Evolutionary conservation across 2,797 vertebrate species (phyloP), one percentile per base, ranked within the genome.

Genomic region (Onychomys torridus): DNA sequence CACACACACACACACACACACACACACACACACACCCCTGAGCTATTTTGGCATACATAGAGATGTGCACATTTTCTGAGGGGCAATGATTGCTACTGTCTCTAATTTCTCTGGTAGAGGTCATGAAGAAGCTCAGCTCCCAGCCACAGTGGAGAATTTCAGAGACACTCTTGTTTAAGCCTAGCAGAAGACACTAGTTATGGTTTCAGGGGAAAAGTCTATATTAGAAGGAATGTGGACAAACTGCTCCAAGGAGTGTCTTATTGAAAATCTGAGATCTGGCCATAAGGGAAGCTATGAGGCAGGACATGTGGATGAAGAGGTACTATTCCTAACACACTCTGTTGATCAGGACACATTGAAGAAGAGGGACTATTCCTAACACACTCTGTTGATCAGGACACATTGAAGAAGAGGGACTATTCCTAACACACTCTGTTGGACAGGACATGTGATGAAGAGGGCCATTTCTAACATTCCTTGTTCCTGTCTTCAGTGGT

Each of bases 61-160:
- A 85, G 5, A 83, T 43, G 6, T 29, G 79, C 34, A 88, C 34
- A 52, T 92, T 91, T 83, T 73, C 93, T 86, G 77, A 92, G 52
- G 12, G 27, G 21, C 83, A 52, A 61, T 69, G 37, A 86, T 46
- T 43, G 37, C 5, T 32, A 75, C 9, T 16, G 13, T 63, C 37
- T 32, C 73, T 63, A 67, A 90, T 79, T 93, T 93, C 69, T 93
- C 89, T 34, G 57, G 17, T 82, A 32, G 89, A 96, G 81, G 69
- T 34, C 61, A 92, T 59, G 40, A 29, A 34, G 61, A 93, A 88
- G 9, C 43, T 90, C 69, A 78, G 46, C 32, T 88, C 19, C 34
- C 32, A 67, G 49, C 12, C 61, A 27, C 16, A 34, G 57, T 67
- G 83, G 49, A 69, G 29, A 94, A 67, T 77, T 73, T 91, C 43